phyloP scores from a whole-genome alignment of 1,140 invertebrate species.

The Homarus americanus region DNA sequence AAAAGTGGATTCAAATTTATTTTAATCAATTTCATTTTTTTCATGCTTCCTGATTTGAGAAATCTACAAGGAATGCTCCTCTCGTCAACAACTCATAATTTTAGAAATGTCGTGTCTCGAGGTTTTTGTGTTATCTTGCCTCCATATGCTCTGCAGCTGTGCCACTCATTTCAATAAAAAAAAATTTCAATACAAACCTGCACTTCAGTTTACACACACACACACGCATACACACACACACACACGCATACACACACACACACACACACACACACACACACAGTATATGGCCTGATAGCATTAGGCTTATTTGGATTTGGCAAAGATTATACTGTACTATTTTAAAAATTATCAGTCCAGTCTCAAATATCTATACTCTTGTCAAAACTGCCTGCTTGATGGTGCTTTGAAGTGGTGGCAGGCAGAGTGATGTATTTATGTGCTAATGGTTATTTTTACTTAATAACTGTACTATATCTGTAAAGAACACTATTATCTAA shows the following conservation, averaged over 20 bases:
- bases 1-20: conserved; percentile 38
- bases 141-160: conserved; percentile 1
- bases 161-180: background rate
- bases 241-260: no score
- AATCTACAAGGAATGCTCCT: conserved; percentile 7
- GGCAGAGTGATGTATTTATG: background rate
- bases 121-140: background rate
- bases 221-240: no score
- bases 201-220: no score
- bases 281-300: no score
- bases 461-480: background rate
- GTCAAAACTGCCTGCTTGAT: conserved; percentile 1
- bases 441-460: background rate
- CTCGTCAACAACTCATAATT: background rate
- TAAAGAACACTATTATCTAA: background rate
- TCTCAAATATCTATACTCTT: no score
- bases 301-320: no score
- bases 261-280: no score
- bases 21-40: conserved; percentile 12
- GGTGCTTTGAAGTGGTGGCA: conserved; percentile 49
- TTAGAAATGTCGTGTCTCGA: conserved; percentile 14
- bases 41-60: background rate
- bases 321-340: no score
- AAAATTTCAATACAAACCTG: background rate
- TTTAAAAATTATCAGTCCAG: no score